phyloP scores from a whole-genome alignment of 1,140 invertebrate genomes.

The Heliconius nattereri region DNA sequence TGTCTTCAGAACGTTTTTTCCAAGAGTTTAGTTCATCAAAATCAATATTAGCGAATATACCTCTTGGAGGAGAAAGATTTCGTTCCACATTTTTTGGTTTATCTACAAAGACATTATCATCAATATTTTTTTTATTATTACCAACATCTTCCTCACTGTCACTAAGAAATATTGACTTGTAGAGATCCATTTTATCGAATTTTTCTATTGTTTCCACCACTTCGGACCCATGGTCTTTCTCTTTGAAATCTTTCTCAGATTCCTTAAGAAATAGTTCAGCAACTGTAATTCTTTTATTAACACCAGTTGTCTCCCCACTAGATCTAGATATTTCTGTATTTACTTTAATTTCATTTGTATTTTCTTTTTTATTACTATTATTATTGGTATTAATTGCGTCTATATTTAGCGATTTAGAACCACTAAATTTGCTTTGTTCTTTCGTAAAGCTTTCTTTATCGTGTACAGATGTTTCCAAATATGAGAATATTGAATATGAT shows the following conservation, averaged over 20 bases:
- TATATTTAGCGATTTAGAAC: conserved; percentile 61
- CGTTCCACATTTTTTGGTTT: conserved; percentile 76
- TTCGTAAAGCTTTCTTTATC: conserved; percentile 81
- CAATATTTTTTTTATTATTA: conserved; percentile 41
- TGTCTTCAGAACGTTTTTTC: conserved; percentile 58
- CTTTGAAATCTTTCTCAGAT: conserved; percentile 68
- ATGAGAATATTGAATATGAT: conserved; percentile 89
- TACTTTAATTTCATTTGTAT: conserved; percentile 17
- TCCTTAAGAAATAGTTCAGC: conserved; percentile 79
- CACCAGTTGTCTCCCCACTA: conserved; percentile 24
- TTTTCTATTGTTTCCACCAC: conserved; percentile 76
- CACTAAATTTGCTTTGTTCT: conserved; percentile 73
- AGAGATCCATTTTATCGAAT: conserved; percentile 84
- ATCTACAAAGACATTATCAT: conserved; percentile 55
- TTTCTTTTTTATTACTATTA: conserved; percentile 31
- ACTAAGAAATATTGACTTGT: conserved; percentile 85
- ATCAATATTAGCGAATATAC: conserved; percentile 89
- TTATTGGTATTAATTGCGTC: conserved; percentile 31
- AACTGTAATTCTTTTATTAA: conserved; percentile 75
- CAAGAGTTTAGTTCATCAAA: conserved; percentile 82
- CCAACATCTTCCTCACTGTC: conserved; percentile 82
- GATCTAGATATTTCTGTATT: not conserved
- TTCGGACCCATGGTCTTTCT: conserved; percentile 49
- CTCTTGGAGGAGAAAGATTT: conserved; percentile 86
- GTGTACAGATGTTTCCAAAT: conserved; percentile 83